Evolutionary conservation across 2,888 invertebrate genomes (phyloP).

Genomic region (Enoplolaimus lenunculus): DNA sequence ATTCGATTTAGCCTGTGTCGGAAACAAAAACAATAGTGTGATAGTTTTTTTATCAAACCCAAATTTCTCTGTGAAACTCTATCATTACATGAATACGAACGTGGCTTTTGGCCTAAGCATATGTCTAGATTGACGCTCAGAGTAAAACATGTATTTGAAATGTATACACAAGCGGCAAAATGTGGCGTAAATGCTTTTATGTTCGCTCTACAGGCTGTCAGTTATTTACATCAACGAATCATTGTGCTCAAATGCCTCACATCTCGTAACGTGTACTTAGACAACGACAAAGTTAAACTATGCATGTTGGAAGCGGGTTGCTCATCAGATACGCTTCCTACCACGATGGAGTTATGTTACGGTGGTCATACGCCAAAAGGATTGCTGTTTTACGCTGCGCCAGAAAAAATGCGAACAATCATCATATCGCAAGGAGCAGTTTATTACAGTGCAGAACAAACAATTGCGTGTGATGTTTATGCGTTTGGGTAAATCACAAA

Average conservation of each 20-base stretch:
- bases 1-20: no score
- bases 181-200: no score
- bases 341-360: slow-evolving; percentile 29
- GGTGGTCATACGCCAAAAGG: slow-evolving; percentile 41
- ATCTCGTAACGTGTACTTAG: slow-evolving; percentile 44
- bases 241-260: slow-evolving; percentile 43
- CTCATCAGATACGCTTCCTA: slow-evolving; percentile 24
- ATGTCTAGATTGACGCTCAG: no score
- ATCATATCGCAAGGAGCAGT: slow-evolving; percentile 30
- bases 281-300: slow-evolving; percentile 43
- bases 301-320: slow-evolving; percentile 43
- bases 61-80: no score
- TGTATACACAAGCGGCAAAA: no score
- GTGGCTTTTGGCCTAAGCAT: no score
- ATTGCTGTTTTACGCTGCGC: slow-evolving; percentile 38
- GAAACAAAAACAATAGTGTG: no score
- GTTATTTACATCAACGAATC: slow-evolving; percentile 46
- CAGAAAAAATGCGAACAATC: slow-evolving; percentile 33
- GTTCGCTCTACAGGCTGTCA: slow-evolving; percentile 44
- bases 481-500: slow-evolving; percentile 40
- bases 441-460: slow-evolving; percentile 26
- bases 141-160: no score
- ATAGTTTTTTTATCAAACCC: no score
- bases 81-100: no score
- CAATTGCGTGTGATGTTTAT: slow-evolving; percentile 36